These are phyloP conservation scores for Limnephilus marmoratus DNA, from an alignment of 2,888 invertebrate genomes.

Conservation along the genomic window DNA sequence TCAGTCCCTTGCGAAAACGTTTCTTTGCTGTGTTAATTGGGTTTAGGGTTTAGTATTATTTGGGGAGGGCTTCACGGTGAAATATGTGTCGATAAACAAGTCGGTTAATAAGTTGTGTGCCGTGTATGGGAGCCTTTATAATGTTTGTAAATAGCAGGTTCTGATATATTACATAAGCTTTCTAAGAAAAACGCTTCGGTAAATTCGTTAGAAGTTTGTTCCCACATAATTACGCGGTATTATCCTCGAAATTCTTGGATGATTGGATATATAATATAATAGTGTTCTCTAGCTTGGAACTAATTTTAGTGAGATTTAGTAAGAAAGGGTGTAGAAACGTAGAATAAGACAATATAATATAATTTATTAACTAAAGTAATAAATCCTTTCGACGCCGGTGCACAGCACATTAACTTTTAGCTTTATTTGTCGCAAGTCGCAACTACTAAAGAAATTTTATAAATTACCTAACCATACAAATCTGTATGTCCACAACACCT, in stretches of 20 bases:
- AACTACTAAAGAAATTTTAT: no score
- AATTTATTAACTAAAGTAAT: no score
- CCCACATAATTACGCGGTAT: neutral
- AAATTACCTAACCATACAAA: no score
- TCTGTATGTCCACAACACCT: no score
- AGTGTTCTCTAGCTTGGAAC: neutral
- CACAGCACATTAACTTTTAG: no score
- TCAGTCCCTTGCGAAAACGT: slow-evolving; percentile 9
- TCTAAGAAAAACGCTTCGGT: neutral
- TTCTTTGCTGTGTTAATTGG: slow-evolving; percentile 28
- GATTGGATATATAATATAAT: no score
- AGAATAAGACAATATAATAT: neutral
- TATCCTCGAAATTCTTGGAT: no score
- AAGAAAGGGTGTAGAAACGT: neutral
- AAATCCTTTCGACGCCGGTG: no score
- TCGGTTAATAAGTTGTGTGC: neutral
- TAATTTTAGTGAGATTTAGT: neutral
- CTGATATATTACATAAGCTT: neutral
- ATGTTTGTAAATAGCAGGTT: neutral
- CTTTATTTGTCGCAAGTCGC: no score
- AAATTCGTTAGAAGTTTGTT: neutral
- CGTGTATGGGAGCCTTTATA: neutral
- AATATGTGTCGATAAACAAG: neutral
- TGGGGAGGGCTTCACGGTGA: neutral
- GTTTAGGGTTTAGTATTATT: slow-evolving; percentile 5